Evolutionary conservation across 2,888 invertebrate species (phyloP).

Genomic region (Lasioglossum lativentre): DNA sequence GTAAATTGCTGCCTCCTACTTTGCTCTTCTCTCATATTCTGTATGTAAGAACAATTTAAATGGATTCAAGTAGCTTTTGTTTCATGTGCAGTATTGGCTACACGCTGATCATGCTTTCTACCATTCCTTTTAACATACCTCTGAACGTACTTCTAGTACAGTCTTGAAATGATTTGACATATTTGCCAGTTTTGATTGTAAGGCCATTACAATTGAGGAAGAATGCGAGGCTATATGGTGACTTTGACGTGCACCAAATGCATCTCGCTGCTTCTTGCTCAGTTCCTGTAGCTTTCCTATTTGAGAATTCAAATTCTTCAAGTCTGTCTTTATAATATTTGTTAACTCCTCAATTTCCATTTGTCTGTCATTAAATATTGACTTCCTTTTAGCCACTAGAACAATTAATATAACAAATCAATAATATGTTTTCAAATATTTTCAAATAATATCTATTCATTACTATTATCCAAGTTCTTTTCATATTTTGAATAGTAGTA

Average conservation of each 20-base stretch:
- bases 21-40: conserved; percentile 98
- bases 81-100: not conserved
- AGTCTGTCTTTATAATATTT: conserved; percentile 98
- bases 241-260: conserved; percentile 84
- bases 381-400: conserved; percentile 98
- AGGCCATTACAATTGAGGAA: conserved; percentile 95
- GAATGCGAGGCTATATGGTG: conserved; percentile 96
- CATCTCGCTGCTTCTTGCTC: conserved; percentile 89
- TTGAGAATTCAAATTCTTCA: conserved; percentile 97
- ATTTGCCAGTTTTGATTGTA: conserved; percentile 97
- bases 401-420: conserved; percentile 64
- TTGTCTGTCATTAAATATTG: conserved; percentile 98
- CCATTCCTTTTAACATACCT: conserved; percentile 85
- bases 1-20: conserved; percentile 95
- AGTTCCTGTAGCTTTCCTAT: conserved; percentile 96
- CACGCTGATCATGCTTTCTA: not conserved
- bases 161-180: conserved; percentile 99
- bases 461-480: not conserved
- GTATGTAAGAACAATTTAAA: conserved; percentile 14
- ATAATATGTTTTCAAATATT: not conserved
- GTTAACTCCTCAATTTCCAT: conserved; percentile 98
- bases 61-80: not conserved
- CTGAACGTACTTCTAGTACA: conserved; percentile 98
- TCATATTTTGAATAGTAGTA: not conserved
- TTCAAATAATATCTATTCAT: not conserved